Base-by-base conservation (phyloP, 2,797 vertebrate species). In the Chloroceryle inda region DNA sequence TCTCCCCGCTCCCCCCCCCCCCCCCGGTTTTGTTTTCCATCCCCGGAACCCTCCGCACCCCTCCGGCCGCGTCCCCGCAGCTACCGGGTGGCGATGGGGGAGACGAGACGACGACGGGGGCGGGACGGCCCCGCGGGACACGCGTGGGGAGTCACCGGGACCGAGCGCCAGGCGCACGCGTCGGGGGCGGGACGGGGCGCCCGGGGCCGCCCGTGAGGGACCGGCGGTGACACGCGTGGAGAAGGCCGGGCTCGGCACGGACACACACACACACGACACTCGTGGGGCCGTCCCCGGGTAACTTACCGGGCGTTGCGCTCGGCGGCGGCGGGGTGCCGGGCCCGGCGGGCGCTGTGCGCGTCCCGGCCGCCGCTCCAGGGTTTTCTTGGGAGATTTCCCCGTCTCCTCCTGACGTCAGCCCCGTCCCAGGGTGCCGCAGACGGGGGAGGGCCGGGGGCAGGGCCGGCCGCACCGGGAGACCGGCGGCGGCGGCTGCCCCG, bases 351-450 rank as follows among this genome's bases (percentile, higher is more conserved):
- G 89, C 94, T 87, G 45, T 73, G 89, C 35, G 78, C 44, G 86
- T 74, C 92, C 89, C 89, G 78, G 82, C 83, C 90, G 75, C 89
- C 58, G 84, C 92, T 93, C 85, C 90, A 73, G 96, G 94, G 20
- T 94, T 97, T 96, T 96, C 96, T 92, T 85, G 84, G 95, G 94
- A 96, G 93, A 95, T 94, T 95, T 92, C 83, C 86, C 91, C 82
- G 86, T 94, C 95, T 94, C 79, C 63, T 91, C 76, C 92, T 97
- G 97, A 97, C 97, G 97, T 97, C 97, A 97, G 93, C 59, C 85
- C 90, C 91, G 94, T 96, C 93, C 93, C 90, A 88, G 96, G 92
- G 88, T 86, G 93, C 95, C 77, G 76, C 89, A 88, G 66, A 61
- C 87, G 62, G 87, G 92, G 94, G 91, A 86, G 93, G 76, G 89